phyloP scores from a whole-genome alignment of 2,113 vertebrate genomes.

The Chionodraco myersi region DNA sequence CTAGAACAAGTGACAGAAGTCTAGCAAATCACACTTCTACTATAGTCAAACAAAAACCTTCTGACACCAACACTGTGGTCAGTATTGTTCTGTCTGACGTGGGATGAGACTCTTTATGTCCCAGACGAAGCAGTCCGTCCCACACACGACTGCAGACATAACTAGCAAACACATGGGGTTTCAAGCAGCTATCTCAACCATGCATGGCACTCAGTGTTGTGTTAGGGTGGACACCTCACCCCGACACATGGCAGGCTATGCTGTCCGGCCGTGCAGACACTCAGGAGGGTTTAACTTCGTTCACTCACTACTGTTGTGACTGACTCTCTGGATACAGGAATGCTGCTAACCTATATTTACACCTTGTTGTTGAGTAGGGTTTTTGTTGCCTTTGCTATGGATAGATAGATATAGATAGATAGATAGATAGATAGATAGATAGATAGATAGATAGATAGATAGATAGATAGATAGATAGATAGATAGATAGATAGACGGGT shows the following conservation, averaged over 20 bases:
- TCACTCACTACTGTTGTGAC: conserved; percentile 66
- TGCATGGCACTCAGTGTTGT: conserved; percentile 74
- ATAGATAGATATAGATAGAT: background rate
- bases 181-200: conserved; percentile 76
- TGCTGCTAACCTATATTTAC: conserved; percentile 68
- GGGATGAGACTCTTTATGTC: conserved; percentile 49
- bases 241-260: conserved; percentile 57
- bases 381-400: conserved; percentile 15
- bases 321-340: conserved; percentile 56
- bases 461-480: background rate
- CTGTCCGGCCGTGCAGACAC: conserved; percentile 52
- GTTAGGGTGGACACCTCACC: conserved; percentile 74
- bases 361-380: conserved; percentile 37
- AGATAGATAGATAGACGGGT: conserved; percentile 12
- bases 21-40: background rate
- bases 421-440: background rate
- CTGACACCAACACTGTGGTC: conserved; percentile 7
- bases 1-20: background rate
- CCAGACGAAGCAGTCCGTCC: conserved; percentile 46
- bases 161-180: conserved; percentile 73
- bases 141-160: conserved; percentile 68
- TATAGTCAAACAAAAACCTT: background rate
- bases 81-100: conserved; percentile 33
- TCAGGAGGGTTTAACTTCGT: conserved; percentile 26
- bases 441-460: conserved; percentile 7